Evolutionary conservation across 1,140 invertebrate species (phyloP).

Genomic region (Trissolcus basalis): DNA sequence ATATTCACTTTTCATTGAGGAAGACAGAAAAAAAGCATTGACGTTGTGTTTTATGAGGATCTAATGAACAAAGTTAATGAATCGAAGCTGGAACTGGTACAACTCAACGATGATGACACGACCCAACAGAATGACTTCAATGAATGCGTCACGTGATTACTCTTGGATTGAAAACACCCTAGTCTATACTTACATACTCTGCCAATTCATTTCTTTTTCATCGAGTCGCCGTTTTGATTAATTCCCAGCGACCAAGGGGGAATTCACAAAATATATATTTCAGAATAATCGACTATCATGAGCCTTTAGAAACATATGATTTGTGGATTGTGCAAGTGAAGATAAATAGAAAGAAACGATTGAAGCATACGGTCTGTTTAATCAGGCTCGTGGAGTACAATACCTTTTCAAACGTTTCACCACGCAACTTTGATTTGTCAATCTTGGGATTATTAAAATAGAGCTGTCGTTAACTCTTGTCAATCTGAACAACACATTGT

Average conservation of each 20-base stretch:
- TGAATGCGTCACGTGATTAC: conserved; percentile 55
- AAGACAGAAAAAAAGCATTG: too few relatives aligned
- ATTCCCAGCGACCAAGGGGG: conserved; percentile 23
- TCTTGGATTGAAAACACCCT: conserved; percentile 30
- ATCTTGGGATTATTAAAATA: conserved; percentile 42
- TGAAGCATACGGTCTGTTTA: conserved; percentile 29
- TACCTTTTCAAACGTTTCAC: conserved; percentile 38
- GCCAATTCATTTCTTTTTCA: conserved; percentile 30
- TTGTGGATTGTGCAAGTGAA: conserved; percentile 23
- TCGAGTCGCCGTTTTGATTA: conserved; percentile 43
- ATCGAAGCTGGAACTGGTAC: conserved; percentile 64
- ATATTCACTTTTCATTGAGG: not conserved
- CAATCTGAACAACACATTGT: conserved; percentile 9
- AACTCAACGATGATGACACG: conserved; percentile 52
- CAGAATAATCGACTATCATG: conserved; percentile 31
- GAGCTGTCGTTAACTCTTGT: conserved; percentile 36
- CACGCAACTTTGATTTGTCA: conserved; percentile 44
- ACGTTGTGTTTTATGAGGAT: conserved; percentile 58
- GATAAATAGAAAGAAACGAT: conserved; percentile 24
- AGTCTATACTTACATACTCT: conserved; percentile 36
- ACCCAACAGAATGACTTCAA: conserved; percentile 59
- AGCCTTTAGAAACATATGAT: conserved; percentile 36
- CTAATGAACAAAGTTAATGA: conserved; percentile 61
- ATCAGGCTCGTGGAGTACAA: conserved; percentile 27
- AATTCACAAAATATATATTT: conserved; percentile 21